phyloP scores from a whole-genome alignment of 2,113 vertebrate species.

The Alligator sinensis region DNA sequence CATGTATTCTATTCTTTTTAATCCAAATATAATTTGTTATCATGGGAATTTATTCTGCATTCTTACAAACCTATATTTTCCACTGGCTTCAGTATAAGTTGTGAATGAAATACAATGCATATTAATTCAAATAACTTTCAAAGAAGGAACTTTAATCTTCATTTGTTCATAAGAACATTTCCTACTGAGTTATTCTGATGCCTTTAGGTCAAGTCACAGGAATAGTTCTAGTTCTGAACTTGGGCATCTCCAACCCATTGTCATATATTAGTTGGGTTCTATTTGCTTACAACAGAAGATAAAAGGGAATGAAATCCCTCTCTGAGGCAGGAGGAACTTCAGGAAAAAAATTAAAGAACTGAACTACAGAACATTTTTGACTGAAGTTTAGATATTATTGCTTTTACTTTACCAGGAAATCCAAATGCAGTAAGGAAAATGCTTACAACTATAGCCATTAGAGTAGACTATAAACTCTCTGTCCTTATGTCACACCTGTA shows the following conservation, averaged over 20 bases:
- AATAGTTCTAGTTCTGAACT: too few species aligned
- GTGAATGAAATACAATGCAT: not conserved
- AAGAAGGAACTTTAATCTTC: not conserved
- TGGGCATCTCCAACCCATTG: not conserved
- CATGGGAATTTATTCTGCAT: not conserved
- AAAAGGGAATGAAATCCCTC: not conserved
- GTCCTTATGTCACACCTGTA: too few species aligned
- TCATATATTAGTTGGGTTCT: not conserved
- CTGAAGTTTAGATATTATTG: not conserved
- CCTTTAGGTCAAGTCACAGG: too few species aligned
- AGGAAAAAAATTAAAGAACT: not conserved
- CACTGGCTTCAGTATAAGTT: not conserved
- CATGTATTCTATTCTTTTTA: not conserved
- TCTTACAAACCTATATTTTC: not conserved
- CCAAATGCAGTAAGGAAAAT: not conserved
- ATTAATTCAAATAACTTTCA: not conserved
- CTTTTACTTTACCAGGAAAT: not conserved
- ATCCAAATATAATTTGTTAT: not conserved
- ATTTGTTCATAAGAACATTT: too few species aligned
- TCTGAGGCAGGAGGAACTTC: not conserved
- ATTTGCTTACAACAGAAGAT: not conserved
- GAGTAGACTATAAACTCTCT: too few species aligned
- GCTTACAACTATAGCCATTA: not conserved
- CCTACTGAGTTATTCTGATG: too few species aligned
- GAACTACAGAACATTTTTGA: not conserved